Base-by-base conservation (phyloP, 2,113 vertebrate genomes). In the Myrmecobius fasciatus region DNA sequence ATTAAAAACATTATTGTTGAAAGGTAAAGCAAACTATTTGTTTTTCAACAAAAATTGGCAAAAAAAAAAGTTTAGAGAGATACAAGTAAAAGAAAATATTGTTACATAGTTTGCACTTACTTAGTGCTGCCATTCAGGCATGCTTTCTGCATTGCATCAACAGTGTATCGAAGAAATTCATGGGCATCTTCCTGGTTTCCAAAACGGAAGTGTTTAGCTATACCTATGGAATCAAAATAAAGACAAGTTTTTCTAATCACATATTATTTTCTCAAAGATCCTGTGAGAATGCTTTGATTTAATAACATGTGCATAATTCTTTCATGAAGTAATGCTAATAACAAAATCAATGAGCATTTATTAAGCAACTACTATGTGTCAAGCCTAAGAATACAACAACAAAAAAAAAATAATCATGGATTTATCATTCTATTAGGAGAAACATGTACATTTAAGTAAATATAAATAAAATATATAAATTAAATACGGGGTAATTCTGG, bases 131-230 rank as follows among this genome's bases (percentile, higher is more conserved):
- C 99, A 96, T 99, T 99, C 96, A 99, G 98, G 97, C 99, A 99
- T 75, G 99, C 99, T 98, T 99, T 99, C 98, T 99, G 99, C 99
- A 99, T 99, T 98, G 99, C 99, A 95, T 99, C 99, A 91, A 99
- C 99, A 52, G 99, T 99, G 97, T 99, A 99, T 51, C 99, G 99
- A 96, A 99, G 98, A 96, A 99, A 99, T 97, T 99, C 99, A 43
- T 99, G 99, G 4, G 99, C 99, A 93, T 99, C 99, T 98, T 99
- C 99, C 96, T 99, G 99, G 97, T 99, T 99, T 94, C 99, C 99
- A 97, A 99, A 99, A 95, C 99, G 99, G 96, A 99, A 99, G 98
- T 99, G 99, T 98, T 99, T 99, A 96, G 99, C 99, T 98, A 99
- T 99, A 94, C 99, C 99, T 99, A 95, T 53, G 51, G 97, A 98